Evolutionary conservation across 2,888 invertebrate species (phyloP).

Genomic region (Pogonocherus hispidulus): DNA sequence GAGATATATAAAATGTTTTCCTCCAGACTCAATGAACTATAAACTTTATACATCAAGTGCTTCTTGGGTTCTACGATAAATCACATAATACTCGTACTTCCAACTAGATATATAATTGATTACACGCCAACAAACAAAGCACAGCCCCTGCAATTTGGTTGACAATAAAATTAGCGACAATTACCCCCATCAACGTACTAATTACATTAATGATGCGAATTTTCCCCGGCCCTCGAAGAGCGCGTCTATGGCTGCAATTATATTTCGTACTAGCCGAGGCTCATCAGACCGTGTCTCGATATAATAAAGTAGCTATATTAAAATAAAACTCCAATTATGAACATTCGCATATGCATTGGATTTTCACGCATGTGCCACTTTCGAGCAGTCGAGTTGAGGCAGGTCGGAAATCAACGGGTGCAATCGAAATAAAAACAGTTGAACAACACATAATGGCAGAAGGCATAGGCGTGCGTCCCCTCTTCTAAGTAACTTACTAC

Average conservation of each 20-base stretch:
- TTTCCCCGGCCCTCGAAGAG: slow-evolving; percentile 16
- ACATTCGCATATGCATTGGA: slow-evolving; percentile 62
- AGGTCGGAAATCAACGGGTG: slow-evolving; percentile 63
- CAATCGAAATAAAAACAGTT: slow-evolving; percentile 62
- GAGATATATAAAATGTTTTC: no score
- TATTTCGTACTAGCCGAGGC: slow-evolving; percentile 47
- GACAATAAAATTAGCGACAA: slow-evolving; percentile 21
- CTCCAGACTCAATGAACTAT: no score
- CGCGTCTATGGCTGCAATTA: slow-evolving; percentile 45
- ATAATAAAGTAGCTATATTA: slow-evolving; percentile 63
- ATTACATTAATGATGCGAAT: slow-evolving; percentile 10
- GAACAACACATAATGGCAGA: slow-evolving; percentile 61
- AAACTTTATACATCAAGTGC: no score
- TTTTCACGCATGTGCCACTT: slow-evolving; percentile 66
- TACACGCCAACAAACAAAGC: slow-evolving; percentile 7
- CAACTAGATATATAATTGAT: neutral
- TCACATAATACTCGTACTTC: neutral
- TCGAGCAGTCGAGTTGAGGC: slow-evolving; percentile 57
- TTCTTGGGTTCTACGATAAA: neutral
- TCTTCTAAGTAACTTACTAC: no score
- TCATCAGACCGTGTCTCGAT: slow-evolving; percentile 63
- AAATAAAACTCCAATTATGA: slow-evolving; percentile 64
- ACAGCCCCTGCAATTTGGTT: neutral
- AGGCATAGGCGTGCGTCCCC: slow-evolving; percentile 39
- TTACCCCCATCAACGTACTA: neutral